Percentiles rank a stretch among this genome's conserved stretches.
These are phyloP conservation scores for Phalacrocorax pelagicus DNA, from an alignment of 2,113 vertebrate species.

Conservation along the genomic window DNA sequence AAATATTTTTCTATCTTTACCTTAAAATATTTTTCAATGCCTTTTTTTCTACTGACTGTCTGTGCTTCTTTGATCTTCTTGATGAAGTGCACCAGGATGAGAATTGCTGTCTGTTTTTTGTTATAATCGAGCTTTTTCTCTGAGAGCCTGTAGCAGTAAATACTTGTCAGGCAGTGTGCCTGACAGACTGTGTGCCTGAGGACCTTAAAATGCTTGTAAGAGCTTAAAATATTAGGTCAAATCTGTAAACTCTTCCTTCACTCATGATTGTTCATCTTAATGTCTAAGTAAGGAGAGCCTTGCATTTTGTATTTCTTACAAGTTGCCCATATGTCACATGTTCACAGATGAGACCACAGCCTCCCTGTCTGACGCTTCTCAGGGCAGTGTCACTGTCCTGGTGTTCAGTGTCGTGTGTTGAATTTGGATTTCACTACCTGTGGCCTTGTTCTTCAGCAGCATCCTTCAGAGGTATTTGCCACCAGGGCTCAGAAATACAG, in stretches of 20 bases:
- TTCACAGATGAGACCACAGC: background rate
- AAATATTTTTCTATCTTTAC: background rate
- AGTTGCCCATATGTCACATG: fast-evolving
- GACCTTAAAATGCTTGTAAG: background rate
- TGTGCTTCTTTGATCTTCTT: background rate
- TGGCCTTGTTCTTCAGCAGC: background rate
- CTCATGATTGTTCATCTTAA: background rate
- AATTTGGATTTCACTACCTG: background rate
- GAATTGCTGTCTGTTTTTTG: background rate
- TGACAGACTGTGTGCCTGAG: background rate
- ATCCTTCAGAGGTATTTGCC: background rate
- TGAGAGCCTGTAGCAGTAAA: background rate
- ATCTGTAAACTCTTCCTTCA: background rate
- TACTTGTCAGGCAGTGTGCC: background rate
- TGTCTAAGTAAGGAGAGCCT: background rate
- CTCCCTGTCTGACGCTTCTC: background rate
- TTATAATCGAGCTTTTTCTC: background rate
- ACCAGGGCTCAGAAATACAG: background rate
- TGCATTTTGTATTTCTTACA: background rate
- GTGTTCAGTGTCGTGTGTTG: background rate
- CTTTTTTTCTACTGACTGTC: background rate
- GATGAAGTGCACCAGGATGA: background rate
- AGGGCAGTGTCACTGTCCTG: background rate
- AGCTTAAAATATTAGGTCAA: background rate
- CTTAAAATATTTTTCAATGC: background rate